Evolutionary conservation across 2,797 vertebrate genomes (phyloP), one percentile per base, ranked within the genome.

Genomic region (Sphenopsis melanotis): DNA sequence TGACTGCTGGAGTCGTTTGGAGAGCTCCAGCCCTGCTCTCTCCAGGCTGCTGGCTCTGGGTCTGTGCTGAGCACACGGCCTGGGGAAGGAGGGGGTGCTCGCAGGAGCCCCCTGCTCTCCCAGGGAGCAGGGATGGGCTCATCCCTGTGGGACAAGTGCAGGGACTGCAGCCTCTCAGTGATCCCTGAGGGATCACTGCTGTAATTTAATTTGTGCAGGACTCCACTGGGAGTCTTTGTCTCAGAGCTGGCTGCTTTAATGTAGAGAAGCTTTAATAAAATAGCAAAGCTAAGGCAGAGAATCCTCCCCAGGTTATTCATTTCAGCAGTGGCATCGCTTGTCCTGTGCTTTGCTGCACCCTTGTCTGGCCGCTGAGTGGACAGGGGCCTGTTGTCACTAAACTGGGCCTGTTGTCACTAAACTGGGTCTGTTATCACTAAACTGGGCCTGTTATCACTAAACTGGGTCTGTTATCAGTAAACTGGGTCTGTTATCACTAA

Each of bases 331-430:
- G 39, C 47, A 77, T 66, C 0, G 0, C 50, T 83, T 74, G 49
- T 88, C 30, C 68, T 29, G 29, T 1, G 6, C 42, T 69, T 20
- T 20, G 24, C 74, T 70, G 42, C 23, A 16, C 55, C 36, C 15
- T 2, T 0, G 2, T 32, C 34, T 0, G 2, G 42, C 7, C 4
- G 4, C 6, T 15, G 52, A 49, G 30, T 0, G 7, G 64, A 61
- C 17, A 10, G 49, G 30, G n/a, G 2, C 9, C 61, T 44, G 20
- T 34, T 39, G 29, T 11, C 36, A 29, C 27, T 27, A 2, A 57
- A 34, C 3, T 7, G 24, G 11, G 5, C 5, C 44, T 36, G 42
- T 36, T 59, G 46, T 15, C 37, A 27, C 26, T 41, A 2, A 63
- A 59, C 20, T 55, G 32, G 32, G 7, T 22, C 53, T 55, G 53